Conservation (phyloP, 2,113 vertebrate genomes). For the Pica pica region DNA sequence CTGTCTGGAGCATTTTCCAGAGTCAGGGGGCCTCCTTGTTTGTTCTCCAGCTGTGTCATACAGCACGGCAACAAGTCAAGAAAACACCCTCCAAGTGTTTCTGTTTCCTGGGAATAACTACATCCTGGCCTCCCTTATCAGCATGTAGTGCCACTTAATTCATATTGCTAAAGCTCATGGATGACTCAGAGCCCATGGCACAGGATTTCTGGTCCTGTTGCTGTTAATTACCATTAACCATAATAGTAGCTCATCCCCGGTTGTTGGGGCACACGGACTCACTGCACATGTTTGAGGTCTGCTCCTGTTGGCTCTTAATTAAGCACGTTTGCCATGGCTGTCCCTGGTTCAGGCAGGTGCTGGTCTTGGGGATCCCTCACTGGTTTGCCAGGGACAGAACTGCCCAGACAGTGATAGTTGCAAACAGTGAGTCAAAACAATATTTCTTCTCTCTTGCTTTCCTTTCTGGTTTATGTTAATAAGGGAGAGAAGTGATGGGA, state of each 20-base stretch:
- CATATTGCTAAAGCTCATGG: background rate
- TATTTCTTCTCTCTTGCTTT: background rate
- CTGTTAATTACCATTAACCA: background rate
- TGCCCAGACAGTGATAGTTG: background rate
- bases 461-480: background rate
- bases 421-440: background rate
- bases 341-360: background rate
- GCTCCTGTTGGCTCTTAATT: background rate
- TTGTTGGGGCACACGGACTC: background rate
- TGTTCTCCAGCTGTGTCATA: background rate
- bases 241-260: background rate
- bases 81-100: background rate
- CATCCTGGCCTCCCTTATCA: background rate
- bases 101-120: background rate
- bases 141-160: background rate
- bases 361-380: fast-evolving
- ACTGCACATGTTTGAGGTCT: background rate
- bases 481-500: background rate
- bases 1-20: background rate
- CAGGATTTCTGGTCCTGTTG: background rate
- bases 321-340: background rate
- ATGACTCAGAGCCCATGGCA: background rate
- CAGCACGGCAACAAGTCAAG: background rate
- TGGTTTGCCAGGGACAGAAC: background rate
- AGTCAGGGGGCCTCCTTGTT: fast-evolving